A percentile compares a stretch with the other conserved stretches of the same genome.
phyloP scores from a whole-genome alignment of 2,113 vertebrate genomes.

The Charina bottae region DNA sequence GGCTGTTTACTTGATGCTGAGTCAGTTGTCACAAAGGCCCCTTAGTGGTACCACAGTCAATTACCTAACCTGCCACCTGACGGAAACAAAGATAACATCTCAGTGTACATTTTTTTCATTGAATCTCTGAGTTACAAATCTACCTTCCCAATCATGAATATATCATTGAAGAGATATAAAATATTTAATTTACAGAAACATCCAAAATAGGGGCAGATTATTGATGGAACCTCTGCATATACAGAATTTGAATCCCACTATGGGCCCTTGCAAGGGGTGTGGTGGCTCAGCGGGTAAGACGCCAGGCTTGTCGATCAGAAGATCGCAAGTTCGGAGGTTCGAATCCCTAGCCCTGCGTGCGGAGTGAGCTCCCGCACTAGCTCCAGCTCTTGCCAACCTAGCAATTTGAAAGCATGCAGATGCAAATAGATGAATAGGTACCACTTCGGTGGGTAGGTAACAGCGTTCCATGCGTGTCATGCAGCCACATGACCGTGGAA shows the following conservation, averaged over 20 bases:
- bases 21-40: neutral
- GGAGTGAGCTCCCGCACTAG: too few species aligned
- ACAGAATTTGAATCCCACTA: neutral
- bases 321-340: too few species aligned
- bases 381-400: too few species aligned
- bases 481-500: too few species aligned
- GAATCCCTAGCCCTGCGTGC: too few species aligned
- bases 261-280: too few species aligned
- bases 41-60: neutral
- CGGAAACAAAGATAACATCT: neutral
- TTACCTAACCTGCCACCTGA: neutral
- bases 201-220: neutral
- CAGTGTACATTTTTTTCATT: neutral
- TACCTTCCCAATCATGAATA: neutral
- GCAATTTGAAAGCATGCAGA: too few species aligned
- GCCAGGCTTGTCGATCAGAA: too few species aligned
- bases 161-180: neutral
- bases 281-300: too few species aligned
- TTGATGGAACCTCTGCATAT: neutral
- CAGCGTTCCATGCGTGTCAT: too few species aligned
- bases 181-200: neutral
- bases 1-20: neutral
- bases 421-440: too few species aligned
- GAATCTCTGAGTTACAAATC: neutral
- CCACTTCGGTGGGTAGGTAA: too few species aligned